Evolutionary conservation across 2,797 vertebrate genomes (phyloP).

Genomic region (Microctenopoma steveboyesi): DNA sequence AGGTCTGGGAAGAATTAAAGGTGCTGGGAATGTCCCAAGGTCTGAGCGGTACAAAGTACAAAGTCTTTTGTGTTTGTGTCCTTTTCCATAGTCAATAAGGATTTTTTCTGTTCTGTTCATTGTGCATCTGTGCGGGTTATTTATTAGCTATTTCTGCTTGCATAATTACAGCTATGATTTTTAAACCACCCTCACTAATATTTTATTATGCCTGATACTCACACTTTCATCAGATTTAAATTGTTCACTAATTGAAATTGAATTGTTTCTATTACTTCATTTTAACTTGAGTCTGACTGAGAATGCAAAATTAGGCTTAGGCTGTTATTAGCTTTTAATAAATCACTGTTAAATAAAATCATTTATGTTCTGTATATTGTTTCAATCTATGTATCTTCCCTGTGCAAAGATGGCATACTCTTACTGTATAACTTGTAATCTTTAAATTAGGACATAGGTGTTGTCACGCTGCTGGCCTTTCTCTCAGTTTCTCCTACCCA

Average conservation of each 20-base stretch:
- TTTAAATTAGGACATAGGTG: conserved; percentile 49
- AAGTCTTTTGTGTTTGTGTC: neutral
- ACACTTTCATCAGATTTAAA: conserved; percentile 8
- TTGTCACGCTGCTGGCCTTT: conserved; percentile 54
- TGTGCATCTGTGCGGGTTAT: conserved; percentile 34
- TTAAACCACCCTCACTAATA: conserved; percentile 10
- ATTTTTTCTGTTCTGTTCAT: conserved; percentile 32
- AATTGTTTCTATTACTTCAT: neutral
- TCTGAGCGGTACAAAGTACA: conserved; percentile 18
- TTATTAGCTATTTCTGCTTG: conserved; percentile 17
- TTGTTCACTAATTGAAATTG: neutral
- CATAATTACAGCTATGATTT: conserved; percentile 39
- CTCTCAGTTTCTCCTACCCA: conserved; percentile 41
- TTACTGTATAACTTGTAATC: conserved; percentile 12
- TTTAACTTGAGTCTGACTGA: neutral
- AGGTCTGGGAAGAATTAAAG: conserved; percentile 63
- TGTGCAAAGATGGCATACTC: neutral
- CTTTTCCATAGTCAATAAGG: conserved; percentile 29
- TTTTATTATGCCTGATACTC: conserved; percentile 16
- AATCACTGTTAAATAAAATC: neutral
- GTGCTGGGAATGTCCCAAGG: conserved; percentile 24
- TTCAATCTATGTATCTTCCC: neutral
- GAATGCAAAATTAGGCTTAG: neutral
- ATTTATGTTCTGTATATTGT: no score
- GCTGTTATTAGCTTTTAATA: neutral